These are phyloP conservation scores for Hoplostethus atlanticus DNA, from an alignment of 2,797 vertebrate species.

Conservation along the genomic window DNA sequence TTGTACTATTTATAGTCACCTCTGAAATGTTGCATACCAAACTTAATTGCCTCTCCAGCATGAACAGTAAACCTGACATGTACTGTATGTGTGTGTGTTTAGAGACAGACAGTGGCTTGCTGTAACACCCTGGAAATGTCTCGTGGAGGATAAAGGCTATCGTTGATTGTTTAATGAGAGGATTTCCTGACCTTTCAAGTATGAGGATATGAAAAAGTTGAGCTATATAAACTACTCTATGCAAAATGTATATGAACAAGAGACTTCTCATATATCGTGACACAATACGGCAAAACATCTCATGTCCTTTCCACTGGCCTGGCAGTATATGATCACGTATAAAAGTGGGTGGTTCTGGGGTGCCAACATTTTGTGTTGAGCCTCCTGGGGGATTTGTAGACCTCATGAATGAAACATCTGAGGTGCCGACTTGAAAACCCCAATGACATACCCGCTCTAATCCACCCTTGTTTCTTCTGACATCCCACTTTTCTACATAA, in stretches of 20 bases:
- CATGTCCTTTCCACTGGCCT: neutral
- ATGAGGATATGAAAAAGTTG: neutral
- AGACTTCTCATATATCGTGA: neutral
- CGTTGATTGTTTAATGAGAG: neutral
- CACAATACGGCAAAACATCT: neutral
- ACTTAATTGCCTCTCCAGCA: neutral
- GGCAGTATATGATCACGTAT: neutral
- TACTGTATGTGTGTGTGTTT: neutral
- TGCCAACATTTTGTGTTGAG: neutral
- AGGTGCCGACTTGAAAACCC: neutral
- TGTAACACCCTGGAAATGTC: neutral
- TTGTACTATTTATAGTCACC: neutral
- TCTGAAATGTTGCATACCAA: neutral
- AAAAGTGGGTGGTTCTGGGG: neutral
- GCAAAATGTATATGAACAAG: no score
- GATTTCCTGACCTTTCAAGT: neutral
- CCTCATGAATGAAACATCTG: neutral
- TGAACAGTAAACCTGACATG: neutral
- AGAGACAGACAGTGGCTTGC: neutral
- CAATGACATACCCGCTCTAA: neutral
- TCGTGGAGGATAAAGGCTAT: neutral
- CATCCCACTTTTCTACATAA: neutral
- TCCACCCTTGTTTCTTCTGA: neutral
- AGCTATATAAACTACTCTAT: no score
- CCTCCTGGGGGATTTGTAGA: neutral